Base-by-base conservation (phyloP, 2,888 invertebrate species). In the Agriotes lineatus region DNA sequence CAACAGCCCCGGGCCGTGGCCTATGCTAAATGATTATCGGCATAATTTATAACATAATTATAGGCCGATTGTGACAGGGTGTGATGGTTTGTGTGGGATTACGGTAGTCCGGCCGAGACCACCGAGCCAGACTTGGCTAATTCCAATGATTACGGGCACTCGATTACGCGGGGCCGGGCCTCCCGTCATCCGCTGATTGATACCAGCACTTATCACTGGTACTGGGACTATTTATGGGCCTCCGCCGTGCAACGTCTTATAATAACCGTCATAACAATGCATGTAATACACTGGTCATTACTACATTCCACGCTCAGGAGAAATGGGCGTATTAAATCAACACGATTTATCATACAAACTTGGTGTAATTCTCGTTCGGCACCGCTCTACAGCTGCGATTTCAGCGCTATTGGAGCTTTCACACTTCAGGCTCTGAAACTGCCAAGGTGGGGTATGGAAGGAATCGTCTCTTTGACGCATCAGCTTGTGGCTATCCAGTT, bases 131-230 rank as follows among this genome's bases (percentile, higher is more conserved):
- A 83, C 84, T 84, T 83, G 81, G 80, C 80, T 88, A 87, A 88
- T 87, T 86, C 86, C 83, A 86, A 87, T 87, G 85, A 87, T 87
- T 87, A 87, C 83, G 64, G 75, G 79, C 79, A 78, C 81, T 81
- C 80, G 81, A 80, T 81, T 81, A 80, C 79, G 77, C 73, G 74
- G 77, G 78, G 75, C 73, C 71, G 76, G 74, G 69, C 75, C 72
- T 60, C 69, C 73, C 71, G 74, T 75, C 75, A 71, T 56, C 62
- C 69, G 62, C 76, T 79, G 78, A 79, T 79, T 76, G 79, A 79
- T 78, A 78, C 74, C 72, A 74, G 59, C 69, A 63, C 73, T 73
- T 75, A 77, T 77, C 77, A 75, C 74, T 73, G 50, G 71, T 63
- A 69, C 71, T 61, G 30, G 66, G 57, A 65, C 75, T 77, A 76